Base-by-base conservation (phyloP, 2,113 vertebrate species). In the Thymallus thymallus region DNA sequence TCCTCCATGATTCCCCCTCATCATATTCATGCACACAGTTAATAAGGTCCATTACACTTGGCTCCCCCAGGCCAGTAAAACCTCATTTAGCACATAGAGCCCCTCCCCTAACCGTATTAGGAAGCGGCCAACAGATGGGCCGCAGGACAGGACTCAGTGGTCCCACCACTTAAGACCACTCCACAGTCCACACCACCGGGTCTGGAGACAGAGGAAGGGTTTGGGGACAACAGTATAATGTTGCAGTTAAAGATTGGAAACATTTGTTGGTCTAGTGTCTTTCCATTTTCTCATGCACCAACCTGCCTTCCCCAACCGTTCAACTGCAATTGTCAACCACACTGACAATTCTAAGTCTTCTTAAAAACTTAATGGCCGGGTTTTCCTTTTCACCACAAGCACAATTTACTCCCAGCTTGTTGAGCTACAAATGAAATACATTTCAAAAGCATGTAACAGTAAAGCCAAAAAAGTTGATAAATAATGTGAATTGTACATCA, bases 31-130 rank as follows among this genome's bases (percentile, higher is more conserved):
- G 81, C 73, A 85, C 85, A 85, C 79, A 86, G 90, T 89, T 89
- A 91, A 82, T 85, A 85, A 84, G 84, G 84, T 91, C 90, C 90
- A 92, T 93, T 93, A 90, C 90, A 92, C 86, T 87, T 85, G 80
- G 77, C 74, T 91, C 90, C 91, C 79, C 73, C 55, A 88, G 92
- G 91, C 91, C 88, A 88, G 82, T 81, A 90, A 92, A 92, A 92
- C 88, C 87, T 90, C 84, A 89, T 92, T 93, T 91, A 91, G 81
- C 71, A 73, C 87, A 84, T 88, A 90, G 87, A 86, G 86, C 86
- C 85, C 79, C 88, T 82, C 80, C 81, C 76, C 78, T 91, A 92
- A 92, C 89, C 84, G 88, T 86, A 93, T 93, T 93, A 92, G 82
- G 87, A 90, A 81, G 88, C 82, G 84, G 84, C 88, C 87, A 89